A percentile compares a stretch with the other conserved stretches of the same genome.
phyloP scores from a whole-genome alignment of 2,113 vertebrate species.

The Climacteris rufus region DNA sequence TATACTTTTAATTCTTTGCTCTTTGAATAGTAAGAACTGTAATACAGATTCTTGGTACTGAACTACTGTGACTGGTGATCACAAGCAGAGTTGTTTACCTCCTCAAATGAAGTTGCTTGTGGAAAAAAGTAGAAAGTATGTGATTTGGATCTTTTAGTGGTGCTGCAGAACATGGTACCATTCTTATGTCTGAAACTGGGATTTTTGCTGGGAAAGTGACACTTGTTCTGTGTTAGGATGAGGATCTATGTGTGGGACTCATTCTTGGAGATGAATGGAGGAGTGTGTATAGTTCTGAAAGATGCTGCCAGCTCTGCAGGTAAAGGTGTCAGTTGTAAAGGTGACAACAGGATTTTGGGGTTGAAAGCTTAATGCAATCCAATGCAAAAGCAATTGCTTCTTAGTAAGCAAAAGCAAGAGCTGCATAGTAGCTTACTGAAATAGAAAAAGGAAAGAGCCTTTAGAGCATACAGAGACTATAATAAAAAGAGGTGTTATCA shows the following conservation, averaged over 20 bases:
- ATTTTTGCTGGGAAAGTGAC: not conserved
- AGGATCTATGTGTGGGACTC: not conserved
- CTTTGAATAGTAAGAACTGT: not conserved
- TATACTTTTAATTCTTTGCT: constrained; percentile 31
- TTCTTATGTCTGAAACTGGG: not conserved
- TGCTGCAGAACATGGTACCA: not conserved
- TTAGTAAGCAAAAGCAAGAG: not conserved
- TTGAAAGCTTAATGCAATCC: constrained; percentile 17
- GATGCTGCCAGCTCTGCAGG: constrained; percentile 35
- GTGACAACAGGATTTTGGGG: not conserved
- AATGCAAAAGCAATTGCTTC: not conserved
- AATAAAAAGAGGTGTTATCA: not conserved
- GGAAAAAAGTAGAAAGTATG: not conserved
- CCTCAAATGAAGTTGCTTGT: not conserved
- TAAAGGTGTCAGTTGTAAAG: not conserved
- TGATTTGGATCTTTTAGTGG: not conserved
- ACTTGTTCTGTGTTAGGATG: not conserved
- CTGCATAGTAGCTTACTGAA: not conserved
- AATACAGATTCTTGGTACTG: not conserved
- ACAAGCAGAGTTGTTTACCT: not conserved
- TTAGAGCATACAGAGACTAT: not conserved
- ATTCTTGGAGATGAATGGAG: not conserved
- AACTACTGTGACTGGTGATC: constrained; percentile 19
- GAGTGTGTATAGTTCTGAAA: not conserved
- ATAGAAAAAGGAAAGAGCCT: not conserved